Base-by-base conservation (phyloP, 2,888 invertebrate species). In the Caenorhabditis zanzibari region DNA sequence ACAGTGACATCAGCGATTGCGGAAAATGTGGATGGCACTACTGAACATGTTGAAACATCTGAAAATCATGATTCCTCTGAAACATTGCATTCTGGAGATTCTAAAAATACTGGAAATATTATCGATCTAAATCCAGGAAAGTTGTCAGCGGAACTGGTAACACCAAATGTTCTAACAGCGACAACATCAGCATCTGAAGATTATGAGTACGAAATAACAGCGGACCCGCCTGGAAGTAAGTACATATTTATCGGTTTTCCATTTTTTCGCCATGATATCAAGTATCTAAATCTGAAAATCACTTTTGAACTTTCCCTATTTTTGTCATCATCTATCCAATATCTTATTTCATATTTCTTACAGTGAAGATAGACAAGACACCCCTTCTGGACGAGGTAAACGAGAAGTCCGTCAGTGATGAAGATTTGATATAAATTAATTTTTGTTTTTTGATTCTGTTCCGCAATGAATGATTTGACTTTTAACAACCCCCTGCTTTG, bases 191-290 rank as follows among this genome's bases (percentile, higher is more conserved):
- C 41, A 5, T 26, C 73, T 22, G 71, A 73, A 66, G 81, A 84
- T 35, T 84, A 84, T 71, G 84, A 84, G 41, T 84, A 84, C 49
- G 84, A 84, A 77, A 84, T 84, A 10, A 84, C 77, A 24, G 84
- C 68, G 4, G 84, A 84, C 63, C 84, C 84, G 16, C 84, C 84
- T 41, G 84, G 84, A 68, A 73, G 84, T 84, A 63, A 74, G 68
- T 32, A 19, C 22, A 35, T 54, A n/a, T 22, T 7, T n/a, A n/a
- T n/a, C n/a, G n/a, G n/a, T n/a, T n/a, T n/a, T n/a, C n/a, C n/a
- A n/a, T n/a, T n/a, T 32, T 44, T 16, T 14, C 16, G 2, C 16
- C 4, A 16, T 44, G 16, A 44, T 35, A 75, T 49, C 44, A 58
- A 56, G 14, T 24, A 14, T 7, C n/a, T 0, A n/a, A 9, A 2